These are phyloP conservation scores for Lordiphosa stackelbergi DNA, from an alignment of 1,140 invertebrate species.

Conservation along the genomic window DNA sequence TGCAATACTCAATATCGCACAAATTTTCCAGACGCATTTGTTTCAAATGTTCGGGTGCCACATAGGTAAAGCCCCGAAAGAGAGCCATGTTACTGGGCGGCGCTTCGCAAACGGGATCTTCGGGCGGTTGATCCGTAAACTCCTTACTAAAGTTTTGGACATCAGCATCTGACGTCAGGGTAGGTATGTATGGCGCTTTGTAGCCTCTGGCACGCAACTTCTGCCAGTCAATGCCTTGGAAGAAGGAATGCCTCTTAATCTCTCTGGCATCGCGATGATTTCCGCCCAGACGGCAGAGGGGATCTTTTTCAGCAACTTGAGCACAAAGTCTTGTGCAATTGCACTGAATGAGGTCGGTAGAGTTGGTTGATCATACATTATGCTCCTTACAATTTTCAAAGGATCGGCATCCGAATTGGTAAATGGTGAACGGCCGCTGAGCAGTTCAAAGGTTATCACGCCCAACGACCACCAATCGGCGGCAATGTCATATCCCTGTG, in stretches of 20 bases:
- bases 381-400: slow-evolving; percentile 95
- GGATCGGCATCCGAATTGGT: slow-evolving; percentile 94
- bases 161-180: slow-evolving; percentile 90
- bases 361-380: slow-evolving; percentile 91
- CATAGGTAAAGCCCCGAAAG: slow-evolving; percentile 96
- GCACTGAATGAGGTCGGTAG: slow-evolving; percentile 85
- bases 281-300: slow-evolving; percentile 89
- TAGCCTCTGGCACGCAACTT: slow-evolving; percentile 85
- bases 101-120: slow-evolving; percentile 91
- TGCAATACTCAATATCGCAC: slow-evolving; percentile 61
- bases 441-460: slow-evolving; percentile 96
- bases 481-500: slow-evolving; percentile 91
- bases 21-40: slow-evolving; percentile 45
- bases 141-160: slow-evolving; percentile 97
- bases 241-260: slow-evolving; percentile 91
- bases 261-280: slow-evolving; percentile 88
- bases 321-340: slow-evolving; percentile 82
- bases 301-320: slow-evolving; percentile 90
- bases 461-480: slow-evolving; percentile 99
- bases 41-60: slow-evolving; percentile 87
- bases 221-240: slow-evolving; percentile 88
- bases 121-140: slow-evolving; percentile 93
- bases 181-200: slow-evolving; percentile 88
- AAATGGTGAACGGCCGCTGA: slow-evolving; percentile 98
- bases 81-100: slow-evolving; percentile 91